Percentiles rank a stretch among this genome's conserved stretches.
These are phyloP conservation scores for Capreolus pygargus DNA, from an alignment of 2,113 vertebrate species.

Conservation along the genomic window DNA sequence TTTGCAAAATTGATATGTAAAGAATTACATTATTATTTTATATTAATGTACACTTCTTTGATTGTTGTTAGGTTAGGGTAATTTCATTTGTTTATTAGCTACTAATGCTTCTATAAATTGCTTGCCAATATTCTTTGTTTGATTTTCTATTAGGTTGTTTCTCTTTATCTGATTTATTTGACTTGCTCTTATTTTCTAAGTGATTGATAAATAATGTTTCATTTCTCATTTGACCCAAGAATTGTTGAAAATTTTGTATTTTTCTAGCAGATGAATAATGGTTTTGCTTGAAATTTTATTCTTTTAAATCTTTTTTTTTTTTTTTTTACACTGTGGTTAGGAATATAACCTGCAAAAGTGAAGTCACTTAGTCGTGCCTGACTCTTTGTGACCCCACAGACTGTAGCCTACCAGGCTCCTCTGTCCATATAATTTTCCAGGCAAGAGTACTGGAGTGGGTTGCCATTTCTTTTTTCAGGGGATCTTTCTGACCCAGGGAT, in stretches of 20 bases:
- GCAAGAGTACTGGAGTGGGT: background rate
- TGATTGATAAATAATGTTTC: background rate
- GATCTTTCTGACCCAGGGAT: background rate
- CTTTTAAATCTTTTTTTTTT: background rate
- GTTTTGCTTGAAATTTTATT: background rate
- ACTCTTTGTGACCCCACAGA: background rate
- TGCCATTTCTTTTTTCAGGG: background rate
- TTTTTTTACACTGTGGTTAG: background rate
- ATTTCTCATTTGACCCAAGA: background rate
- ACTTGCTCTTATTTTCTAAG: constrained; percentile 11
- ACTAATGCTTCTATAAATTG: background rate
- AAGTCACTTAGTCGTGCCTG: rapidly evolving
- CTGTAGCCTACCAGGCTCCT: background rate
- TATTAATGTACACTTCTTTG: background rate
- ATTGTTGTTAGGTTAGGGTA: background rate
- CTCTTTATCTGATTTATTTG: background rate
- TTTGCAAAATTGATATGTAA: background rate
- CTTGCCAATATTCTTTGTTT: background rate
- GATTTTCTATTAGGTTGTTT: background rate
- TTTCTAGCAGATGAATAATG: background rate
- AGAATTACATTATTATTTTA: background rate
- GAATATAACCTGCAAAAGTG: background rate
- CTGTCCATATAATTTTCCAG: background rate
- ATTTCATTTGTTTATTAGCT: background rate
- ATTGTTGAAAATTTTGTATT: background rate